Evolutionary conservation across 2,113 vertebrate species (phyloP), one percentile per base, ranked within the genome.

Genomic region (Anser brachyrhynchus): DNA sequence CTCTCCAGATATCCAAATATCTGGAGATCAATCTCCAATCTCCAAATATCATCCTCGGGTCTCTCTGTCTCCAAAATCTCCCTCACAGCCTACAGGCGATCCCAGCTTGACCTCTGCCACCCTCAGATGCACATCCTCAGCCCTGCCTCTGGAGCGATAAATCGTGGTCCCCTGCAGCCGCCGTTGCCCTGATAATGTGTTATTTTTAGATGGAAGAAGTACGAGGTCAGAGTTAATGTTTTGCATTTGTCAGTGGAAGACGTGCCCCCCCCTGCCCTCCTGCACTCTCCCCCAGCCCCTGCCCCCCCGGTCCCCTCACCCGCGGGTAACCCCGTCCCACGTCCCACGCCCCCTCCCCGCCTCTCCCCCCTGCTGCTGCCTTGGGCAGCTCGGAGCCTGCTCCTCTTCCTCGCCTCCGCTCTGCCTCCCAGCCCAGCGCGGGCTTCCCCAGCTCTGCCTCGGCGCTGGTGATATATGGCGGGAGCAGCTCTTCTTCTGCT

Each of bases 241-340:
- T 89, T 95, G 84, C 70, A 80, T 89, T 79, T 92, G 73, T 86
- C 66, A 84, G 88, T 94, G 71, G 87, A 66, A 91, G 87, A 61
- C 23, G 1, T 35, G 58, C 74, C 66, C 84, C 0, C 0, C 0
- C 33, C 79, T 35, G 91, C 58, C 90, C 89, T 75, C 43, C 89
- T 90, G 87, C 51, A 29, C 92, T 79, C 77, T 69, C 26, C 21
- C 90, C 92, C 78, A 67, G 82, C 75, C 67, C 26, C 82, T 92
- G 75, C 64, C 82, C 84, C 75, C 73, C 78, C 23, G 29, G 28
- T 74, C 81, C 91, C 62, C 71, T 88, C 94, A 94, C 92, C 94
- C 0, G 0, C 66, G 37, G 55, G 28, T 89, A 90, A 91, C 76
- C 83, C 73, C 28, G 79, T 95, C 93, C 92, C 79, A 64, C 10